Evolutionary conservation across 1,140 invertebrate genomes (phyloP).

Genomic region (Ladona fulva): DNA sequence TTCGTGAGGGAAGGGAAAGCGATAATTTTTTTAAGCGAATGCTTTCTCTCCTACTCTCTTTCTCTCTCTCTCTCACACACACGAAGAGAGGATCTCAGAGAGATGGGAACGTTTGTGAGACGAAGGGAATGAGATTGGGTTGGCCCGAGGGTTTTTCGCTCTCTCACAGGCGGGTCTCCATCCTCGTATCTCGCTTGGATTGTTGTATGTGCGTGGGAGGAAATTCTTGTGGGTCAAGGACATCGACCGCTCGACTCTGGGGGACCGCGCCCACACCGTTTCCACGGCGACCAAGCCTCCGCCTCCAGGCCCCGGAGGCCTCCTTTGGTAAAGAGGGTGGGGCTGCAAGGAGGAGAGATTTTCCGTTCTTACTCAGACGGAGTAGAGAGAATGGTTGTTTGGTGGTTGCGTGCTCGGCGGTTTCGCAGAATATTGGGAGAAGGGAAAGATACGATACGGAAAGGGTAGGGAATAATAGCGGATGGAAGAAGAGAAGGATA

Average conservation of each 20-base stretch:
- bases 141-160: not conserved
- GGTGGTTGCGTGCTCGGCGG: too few species aligned
- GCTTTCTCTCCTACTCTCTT: not conserved
- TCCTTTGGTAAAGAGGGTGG: not conserved
- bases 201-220: not conserved
- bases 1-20: not conserved
- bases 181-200: not conserved
- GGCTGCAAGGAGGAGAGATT: too few species aligned
- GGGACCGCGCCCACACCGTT: not conserved
- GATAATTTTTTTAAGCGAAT: not conserved
- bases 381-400: too few species aligned
- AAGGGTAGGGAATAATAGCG: too few species aligned
- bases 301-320: not conserved
- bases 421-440: too few species aligned
- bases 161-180: not conserved
- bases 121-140: not conserved
- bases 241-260: not conserved
- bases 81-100: not conserved
- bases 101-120: not conserved
- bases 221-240: slow-evolving; percentile 4
- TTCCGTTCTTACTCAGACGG: too few species aligned
- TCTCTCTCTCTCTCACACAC: not conserved
- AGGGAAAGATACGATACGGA: too few species aligned
- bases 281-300: not conserved
- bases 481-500: too few species aligned